Conservation (phyloP, 2,797 vertebrate species). For the Macroramphosus scolopax region DNA sequence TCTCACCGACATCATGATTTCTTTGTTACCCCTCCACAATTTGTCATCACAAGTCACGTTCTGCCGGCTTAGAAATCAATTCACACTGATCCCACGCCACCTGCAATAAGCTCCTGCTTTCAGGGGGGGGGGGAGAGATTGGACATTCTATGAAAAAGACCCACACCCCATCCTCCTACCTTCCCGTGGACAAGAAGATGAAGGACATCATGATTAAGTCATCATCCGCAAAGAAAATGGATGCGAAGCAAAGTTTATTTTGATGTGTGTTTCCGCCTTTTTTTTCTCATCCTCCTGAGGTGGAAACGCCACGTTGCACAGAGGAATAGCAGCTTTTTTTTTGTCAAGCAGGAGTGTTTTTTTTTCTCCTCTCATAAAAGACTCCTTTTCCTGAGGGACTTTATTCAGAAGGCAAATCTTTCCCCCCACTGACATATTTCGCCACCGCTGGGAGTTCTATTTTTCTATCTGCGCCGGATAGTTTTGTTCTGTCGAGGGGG, state of each 20-base stretch:
- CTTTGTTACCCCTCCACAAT: conserved; percentile 57
- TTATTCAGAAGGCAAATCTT: conserved; percentile 60
- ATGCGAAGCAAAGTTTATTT: conserved; percentile 60
- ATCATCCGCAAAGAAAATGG: conserved; percentile 57
- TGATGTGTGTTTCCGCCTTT: conserved; percentile 44
- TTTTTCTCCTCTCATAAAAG: conserved; percentile 51
- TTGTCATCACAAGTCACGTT: conserved; percentile 65
- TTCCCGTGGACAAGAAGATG: conserved; percentile 39
- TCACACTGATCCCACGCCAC: conserved; percentile 60
- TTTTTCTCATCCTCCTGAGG: conserved; percentile 33
- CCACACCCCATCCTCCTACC: conserved; percentile 32
- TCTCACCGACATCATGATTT: conserved; percentile 48
- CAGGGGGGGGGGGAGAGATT: conserved; percentile 36
- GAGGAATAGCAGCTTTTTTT: conserved; percentile 63
- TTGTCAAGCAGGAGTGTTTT: conserved; percentile 43
- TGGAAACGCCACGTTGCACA: conserved; percentile 39
- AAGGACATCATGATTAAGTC: conserved; percentile 64
- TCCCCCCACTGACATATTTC: conserved; percentile 38
- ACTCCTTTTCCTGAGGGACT: conserved; percentile 53
- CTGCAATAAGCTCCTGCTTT: conserved; percentile 67
- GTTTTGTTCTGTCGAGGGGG: conserved; percentile 32
- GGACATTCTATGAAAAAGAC: conserved; percentile 44
- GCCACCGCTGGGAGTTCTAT: conserved; percentile 60
- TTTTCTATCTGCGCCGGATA: conserved; percentile 59
- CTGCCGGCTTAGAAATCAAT: conserved; percentile 59